Evolutionary conservation across 2,113 vertebrate genomes (phyloP).

Genomic region (Peromyscus leucopus): DNA sequence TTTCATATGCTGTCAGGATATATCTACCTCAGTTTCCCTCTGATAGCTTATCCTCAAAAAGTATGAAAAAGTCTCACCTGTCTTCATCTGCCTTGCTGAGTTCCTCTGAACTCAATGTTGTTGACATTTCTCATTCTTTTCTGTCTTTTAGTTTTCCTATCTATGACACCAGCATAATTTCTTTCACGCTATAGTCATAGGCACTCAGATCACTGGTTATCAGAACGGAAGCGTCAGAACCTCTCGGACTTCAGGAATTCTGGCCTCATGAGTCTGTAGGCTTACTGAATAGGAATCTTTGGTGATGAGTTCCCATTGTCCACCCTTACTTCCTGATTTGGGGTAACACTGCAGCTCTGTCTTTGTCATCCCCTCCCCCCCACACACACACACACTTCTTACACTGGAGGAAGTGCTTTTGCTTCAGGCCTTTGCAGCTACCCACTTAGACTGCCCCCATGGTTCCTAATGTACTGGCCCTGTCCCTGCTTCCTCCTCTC

Average conservation of each 20-base stretch:
- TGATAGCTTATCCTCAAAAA: not conserved
- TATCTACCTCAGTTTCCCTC: not conserved
- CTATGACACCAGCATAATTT: not conserved
- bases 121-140: not conserved
- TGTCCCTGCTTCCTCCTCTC: not conserved
- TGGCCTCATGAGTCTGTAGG: not conserved
- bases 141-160: not conserved
- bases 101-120: not conserved
- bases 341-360: not conserved
- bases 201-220: not conserved
- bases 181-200: not conserved
- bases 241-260: not conserved
- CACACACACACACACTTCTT: not conserved
- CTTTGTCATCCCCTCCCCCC: not conserved
- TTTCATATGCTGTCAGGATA: not conserved
- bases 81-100: not conserved
- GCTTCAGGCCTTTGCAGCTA: not conserved
- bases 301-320: not conserved
- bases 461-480: not conserved
- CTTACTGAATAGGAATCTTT: not conserved
- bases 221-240: not conserved
- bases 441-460: no score
- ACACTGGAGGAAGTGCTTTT: not conserved
- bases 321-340: not conserved
- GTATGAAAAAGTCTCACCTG: not conserved